A percentile compares a stretch with the other conserved stretches of the same genome.
phyloP scores from a whole-genome alignment of 2,888 invertebrate genomes.

The Acronicta aceris region DNA sequence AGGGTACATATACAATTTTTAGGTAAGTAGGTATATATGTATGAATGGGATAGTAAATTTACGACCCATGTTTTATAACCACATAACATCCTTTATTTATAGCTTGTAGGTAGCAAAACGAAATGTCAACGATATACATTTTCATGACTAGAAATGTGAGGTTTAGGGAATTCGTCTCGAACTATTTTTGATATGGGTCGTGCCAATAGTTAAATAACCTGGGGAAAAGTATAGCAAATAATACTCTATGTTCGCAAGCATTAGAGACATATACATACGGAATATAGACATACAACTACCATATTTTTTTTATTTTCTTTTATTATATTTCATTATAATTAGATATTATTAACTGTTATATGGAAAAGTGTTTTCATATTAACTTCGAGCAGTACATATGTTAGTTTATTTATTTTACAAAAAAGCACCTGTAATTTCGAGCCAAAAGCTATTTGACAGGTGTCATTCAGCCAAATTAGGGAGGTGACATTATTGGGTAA shows the following conservation, averaged over 20 bases:
- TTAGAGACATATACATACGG: not conserved
- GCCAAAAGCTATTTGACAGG: too few species aligned
- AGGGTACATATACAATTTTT: slow-evolving; percentile 24
- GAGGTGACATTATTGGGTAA: too few species aligned
- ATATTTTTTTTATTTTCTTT: slow-evolving; percentile 6
- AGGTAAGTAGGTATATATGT: slow-evolving; percentile 26
- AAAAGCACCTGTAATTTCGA: too few species aligned
- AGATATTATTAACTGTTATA: too few species aligned
- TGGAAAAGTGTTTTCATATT: too few species aligned
- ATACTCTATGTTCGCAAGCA: slow-evolving; percentile 1
- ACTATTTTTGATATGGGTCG: slow-evolving; percentile 4
- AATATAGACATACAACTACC: too few species aligned
- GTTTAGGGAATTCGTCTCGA: slow-evolving; percentile 10
- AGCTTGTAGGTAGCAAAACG: slow-evolving; percentile 26
- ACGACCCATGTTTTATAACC: slow-evolving; percentile 50
- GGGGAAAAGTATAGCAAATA: slow-evolving; percentile 1
- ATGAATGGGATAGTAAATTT: slow-evolving; percentile 50
- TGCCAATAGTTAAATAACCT: not conserved
- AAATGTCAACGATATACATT: slow-evolving; percentile 43
- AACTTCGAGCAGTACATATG: too few species aligned
- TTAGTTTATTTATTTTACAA: too few species aligned
- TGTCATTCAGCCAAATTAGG: too few species aligned
- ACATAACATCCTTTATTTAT: slow-evolving; percentile 50
- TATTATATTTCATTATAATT: too few species aligned
- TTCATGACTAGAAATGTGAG: slow-evolving; percentile 16